phyloP scores from a whole-genome alignment of 1,140 invertebrate species.

The Epicauta chinensis region DNA sequence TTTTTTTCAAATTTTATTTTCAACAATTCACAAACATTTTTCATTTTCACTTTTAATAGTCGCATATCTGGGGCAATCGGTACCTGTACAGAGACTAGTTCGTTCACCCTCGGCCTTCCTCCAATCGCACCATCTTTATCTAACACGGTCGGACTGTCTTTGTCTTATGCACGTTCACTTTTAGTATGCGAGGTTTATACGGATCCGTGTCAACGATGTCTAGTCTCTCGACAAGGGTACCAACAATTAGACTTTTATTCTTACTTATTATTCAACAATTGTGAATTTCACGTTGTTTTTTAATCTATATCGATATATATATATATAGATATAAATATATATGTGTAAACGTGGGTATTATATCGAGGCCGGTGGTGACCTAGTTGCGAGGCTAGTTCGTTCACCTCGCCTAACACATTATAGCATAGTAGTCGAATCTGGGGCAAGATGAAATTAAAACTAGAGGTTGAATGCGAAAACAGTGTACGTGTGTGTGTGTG shows the following conservation, averaged over 20 bases:
- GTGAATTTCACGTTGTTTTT: background rate
- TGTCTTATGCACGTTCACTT: constrained; percentile 29
- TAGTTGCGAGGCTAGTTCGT: constrained; percentile 37
- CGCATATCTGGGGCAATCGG: constrained; percentile 35
- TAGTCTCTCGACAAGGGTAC: constrained; percentile 21
- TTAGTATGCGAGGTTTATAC: constrained; percentile 21
- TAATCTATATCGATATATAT: too few relatives aligned
- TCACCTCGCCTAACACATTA: constrained; percentile 31
- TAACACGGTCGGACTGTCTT: constrained; percentile 5
- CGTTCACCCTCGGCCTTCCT: constrained; percentile 40
- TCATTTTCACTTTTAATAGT: constrained; percentile 37
- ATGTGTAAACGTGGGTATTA: background rate
- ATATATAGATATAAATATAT: too few relatives aligned
- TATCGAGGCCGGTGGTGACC: constrained; percentile 32
- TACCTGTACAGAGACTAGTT: constrained; percentile 36
- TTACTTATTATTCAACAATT: background rate
- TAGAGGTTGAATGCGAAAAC: constrained; percentile 40
- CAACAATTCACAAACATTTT: too few relatives aligned
- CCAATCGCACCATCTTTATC: constrained; percentile 22
- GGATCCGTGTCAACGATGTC: constrained; percentile 29
- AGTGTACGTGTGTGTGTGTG: constrained; percentile 35
- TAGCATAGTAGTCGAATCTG: constrained; percentile 31
- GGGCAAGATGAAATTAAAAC: constrained; percentile 44
- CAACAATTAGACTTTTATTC: background rate
- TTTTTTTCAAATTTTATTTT: too few relatives aligned